Conservation (phyloP, 2,888 invertebrate species). For the Pseudococcus longispinus region DNA sequence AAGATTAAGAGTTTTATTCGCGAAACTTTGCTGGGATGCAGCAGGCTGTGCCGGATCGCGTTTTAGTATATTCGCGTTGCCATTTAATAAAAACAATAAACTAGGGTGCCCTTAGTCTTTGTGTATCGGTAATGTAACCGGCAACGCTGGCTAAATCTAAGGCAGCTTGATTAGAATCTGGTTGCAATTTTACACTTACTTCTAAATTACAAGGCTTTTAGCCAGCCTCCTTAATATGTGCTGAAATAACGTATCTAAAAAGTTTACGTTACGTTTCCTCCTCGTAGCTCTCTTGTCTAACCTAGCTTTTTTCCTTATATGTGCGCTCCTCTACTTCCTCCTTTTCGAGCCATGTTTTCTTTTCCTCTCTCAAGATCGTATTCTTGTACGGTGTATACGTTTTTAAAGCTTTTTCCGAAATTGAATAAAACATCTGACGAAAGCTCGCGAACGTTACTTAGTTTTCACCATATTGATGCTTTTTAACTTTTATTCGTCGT, state of each 20-base stretch:
- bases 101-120: background rate
- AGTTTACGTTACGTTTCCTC: constrained; percentile 6
- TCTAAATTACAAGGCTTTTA: constrained; percentile 28
- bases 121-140: constrained; percentile 25
- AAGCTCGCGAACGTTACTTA: background rate
- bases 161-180: constrained; percentile 4
- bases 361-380: background rate
- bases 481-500: constrained; percentile 1
- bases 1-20: constrained; percentile 29
- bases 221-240: background rate
- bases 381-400: background rate
- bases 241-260: constrained; percentile 23
- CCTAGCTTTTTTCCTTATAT: background rate
- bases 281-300: background rate
- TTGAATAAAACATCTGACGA: constrained; percentile 27
- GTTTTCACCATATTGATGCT: background rate
- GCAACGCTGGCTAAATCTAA: background rate
- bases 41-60: background rate
- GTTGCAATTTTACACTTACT: background rate
- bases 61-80: background rate
- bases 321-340: background rate
- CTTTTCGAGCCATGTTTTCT: background rate
- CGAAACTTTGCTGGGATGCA: background rate
- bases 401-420: constrained; percentile 24
- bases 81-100: constrained; percentile 34